These are phyloP conservation scores for Stegostoma tigrinum DNA, from an alignment of 2,113 vertebrate genomes.

Conservation along the genomic window DNA sequence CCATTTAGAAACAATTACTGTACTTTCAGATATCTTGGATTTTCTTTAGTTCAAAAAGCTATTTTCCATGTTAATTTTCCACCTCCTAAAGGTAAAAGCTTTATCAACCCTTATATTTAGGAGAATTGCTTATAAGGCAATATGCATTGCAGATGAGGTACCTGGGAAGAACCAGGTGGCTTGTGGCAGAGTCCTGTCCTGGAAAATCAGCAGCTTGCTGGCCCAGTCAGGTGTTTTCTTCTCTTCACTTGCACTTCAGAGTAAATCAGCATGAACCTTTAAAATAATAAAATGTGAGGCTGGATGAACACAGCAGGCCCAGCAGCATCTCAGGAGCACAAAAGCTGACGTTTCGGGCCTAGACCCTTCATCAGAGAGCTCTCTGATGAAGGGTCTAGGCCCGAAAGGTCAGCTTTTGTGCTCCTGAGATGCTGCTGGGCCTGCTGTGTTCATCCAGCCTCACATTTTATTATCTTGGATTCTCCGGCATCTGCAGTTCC, in stretches of 20 bases:
- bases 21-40: background rate
- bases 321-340: too few species aligned
- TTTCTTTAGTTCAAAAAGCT: background rate
- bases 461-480: too few species aligned
- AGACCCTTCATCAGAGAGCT: too few species aligned
- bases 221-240: background rate
- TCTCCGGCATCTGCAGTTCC: too few species aligned
- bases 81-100: background rate
- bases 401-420: too few species aligned
- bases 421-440: too few species aligned
- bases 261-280: background rate
- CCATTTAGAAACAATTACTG: background rate
- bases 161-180: background rate
- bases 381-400: too few species aligned
- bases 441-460: too few species aligned
- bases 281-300: too few species aligned
- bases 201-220: background rate
- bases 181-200: background rate
- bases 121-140: background rate
- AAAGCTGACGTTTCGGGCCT: too few species aligned
- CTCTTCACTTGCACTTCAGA: background rate
- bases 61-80: background rate
- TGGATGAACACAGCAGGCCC: too few species aligned
- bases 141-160: background rate
- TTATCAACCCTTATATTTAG: background rate